A percentile compares a stretch with the other conserved stretches of the same genome.
These are phyloP conservation scores for Loriculus beryllinus DNA, from an alignment of 2,797 vertebrate genomes.

Conservation along the genomic window DNA sequence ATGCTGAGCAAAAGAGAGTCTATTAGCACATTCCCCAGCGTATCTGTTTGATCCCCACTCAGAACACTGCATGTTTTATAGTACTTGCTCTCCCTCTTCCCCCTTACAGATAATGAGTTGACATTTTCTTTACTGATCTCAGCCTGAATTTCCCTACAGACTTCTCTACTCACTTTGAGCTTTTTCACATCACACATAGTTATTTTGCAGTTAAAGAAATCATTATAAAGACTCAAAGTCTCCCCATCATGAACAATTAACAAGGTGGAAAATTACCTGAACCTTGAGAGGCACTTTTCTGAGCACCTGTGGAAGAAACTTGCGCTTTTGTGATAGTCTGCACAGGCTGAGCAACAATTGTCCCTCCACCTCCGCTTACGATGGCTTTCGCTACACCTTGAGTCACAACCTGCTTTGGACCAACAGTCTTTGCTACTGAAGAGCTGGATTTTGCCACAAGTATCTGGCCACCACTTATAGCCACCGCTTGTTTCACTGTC, in stretches of 20 bases:
- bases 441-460: constrained; percentile 92
- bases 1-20: neutral
- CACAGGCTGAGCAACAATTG: constrained; percentile 86
- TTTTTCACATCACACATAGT: neutral
- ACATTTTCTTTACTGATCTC: neutral
- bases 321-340: constrained; percentile 84
- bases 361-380: constrained; percentile 85
- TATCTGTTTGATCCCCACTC: neutral
- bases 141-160: neutral
- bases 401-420: constrained; percentile 93
- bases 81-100: neutral
- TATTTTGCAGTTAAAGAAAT: neutral
- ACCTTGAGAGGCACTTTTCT: constrained; percentile 90
- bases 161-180: neutral
- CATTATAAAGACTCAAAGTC: neutral
- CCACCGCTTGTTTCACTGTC: constrained; percentile 91
- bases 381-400: constrained; percentile 98
- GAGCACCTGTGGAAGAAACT: constrained; percentile 79
- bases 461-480: constrained; percentile 95
- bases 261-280: constrained; percentile 64
- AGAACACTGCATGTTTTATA: neutral
- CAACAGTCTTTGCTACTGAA: constrained; percentile 87
- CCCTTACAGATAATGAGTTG: neutral
- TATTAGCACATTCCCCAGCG: accelerated
- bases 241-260: neutral